Conservation (phyloP, 2,888 invertebrate genomes). For the Acronicta aceris region DNA sequence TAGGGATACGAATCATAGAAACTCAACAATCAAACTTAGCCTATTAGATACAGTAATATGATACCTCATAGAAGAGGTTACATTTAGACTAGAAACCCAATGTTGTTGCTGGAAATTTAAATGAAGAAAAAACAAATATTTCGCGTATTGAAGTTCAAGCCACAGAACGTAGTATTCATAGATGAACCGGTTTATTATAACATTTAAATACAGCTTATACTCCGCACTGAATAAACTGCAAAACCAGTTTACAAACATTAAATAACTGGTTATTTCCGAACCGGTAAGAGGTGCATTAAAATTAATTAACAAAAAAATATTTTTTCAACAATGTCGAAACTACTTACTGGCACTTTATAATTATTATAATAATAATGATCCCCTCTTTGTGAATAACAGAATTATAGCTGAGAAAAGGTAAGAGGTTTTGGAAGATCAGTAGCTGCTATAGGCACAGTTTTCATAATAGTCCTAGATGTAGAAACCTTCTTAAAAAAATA, state of each 20-base stretch:
- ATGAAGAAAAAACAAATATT: not conserved
- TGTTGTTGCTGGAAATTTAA: not conserved
- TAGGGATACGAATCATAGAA: not conserved
- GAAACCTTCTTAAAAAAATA: too few relatives aligned
- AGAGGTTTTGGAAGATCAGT: too few relatives aligned
- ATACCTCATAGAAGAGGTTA: too few relatives aligned
- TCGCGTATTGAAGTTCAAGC: not conserved
- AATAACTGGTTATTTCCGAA: slow-evolving; percentile 1
- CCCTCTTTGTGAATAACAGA: too few relatives aligned
- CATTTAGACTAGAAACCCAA: not conserved
- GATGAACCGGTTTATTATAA: not conserved
- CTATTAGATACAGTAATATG: too few relatives aligned
- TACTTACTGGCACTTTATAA: too few relatives aligned
- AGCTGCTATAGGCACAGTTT: too few relatives aligned
- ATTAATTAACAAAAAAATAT: not conserved
- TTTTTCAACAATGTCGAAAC: not conserved
- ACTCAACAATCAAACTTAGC: not conserved
- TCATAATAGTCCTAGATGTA: too few relatives aligned
- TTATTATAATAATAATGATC: too few relatives aligned
- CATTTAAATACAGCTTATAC: not conserved
- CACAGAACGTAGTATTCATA: not conserved
- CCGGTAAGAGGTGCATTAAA: not conserved
- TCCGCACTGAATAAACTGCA: not conserved
- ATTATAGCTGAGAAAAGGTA: too few relatives aligned
- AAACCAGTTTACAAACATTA: slow-evolving; percentile 2